Conservation (phyloP, 2,113 vertebrate genomes). For the Hystrix brachyura region DNA sequence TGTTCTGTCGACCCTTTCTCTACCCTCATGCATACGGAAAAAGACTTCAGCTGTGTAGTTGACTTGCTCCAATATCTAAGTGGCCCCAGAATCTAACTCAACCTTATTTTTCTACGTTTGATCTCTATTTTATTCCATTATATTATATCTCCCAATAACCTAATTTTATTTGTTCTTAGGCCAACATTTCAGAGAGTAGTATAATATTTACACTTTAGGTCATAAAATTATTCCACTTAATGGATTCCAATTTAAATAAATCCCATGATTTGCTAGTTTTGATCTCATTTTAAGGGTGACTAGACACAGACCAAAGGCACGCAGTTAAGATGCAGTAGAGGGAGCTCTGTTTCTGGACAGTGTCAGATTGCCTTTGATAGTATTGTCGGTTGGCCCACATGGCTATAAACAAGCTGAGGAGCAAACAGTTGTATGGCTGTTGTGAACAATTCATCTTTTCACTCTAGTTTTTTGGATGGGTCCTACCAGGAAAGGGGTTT, state of each 20-base stretch:
- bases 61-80: not conserved
- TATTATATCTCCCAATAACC: not conserved
- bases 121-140: not conserved
- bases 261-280: not conserved
- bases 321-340: not conserved
- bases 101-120: not conserved
- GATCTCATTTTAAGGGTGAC: not conserved
- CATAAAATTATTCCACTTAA: not conserved
- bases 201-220: not conserved
- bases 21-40: not conserved
- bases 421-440: not conserved
- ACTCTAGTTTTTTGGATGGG: not conserved
- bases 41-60: not conserved
- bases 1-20: rapidly evolving
- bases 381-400: not conserved
- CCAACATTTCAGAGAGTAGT: conserved; percentile 3
- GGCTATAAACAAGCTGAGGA: not conserved
- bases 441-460: not conserved
- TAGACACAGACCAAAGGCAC: not conserved
- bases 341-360: not conserved
- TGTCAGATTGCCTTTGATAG: not conserved
- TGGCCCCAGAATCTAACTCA: not conserved
- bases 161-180: not conserved
- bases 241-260: not conserved
- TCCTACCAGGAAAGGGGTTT: not conserved